These are phyloP conservation scores for Podabrus alpinus DNA, from an alignment of 2,888 invertebrate genomes.

Conservation along the genomic window DNA sequence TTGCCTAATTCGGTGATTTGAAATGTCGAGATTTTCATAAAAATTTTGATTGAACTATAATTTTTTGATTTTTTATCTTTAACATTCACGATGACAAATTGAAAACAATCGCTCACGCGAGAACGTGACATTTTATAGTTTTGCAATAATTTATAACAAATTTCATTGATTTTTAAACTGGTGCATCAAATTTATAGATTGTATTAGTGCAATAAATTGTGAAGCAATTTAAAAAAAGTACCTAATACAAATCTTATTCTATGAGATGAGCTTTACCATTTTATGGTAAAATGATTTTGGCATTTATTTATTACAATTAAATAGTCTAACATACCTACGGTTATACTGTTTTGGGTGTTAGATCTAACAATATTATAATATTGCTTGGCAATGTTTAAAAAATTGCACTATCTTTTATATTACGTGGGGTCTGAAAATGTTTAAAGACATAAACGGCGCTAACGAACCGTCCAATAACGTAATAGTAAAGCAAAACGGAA, in stretches of 20 bases:
- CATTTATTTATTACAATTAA: conserved; percentile 6
- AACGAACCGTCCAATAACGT: too few species aligned
- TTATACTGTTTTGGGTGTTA: conserved; percentile 7
- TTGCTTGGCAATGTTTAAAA: conserved; percentile 8
- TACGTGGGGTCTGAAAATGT: background rate
- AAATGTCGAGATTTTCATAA: background rate
- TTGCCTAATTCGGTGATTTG: background rate
- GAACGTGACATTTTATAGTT: background rate
- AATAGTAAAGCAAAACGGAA: too few species aligned
- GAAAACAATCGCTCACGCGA: background rate
- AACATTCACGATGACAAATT: background rate
- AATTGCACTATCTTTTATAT: conserved; percentile 13
- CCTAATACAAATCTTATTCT: background rate
- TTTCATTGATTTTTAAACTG: background rate
- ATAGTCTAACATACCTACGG: background rate
- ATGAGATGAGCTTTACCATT: background rate
- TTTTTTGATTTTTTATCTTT: background rate
- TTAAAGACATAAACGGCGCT: background rate
- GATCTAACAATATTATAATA: background rate
- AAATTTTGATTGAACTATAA: background rate
- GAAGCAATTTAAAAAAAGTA: background rate
- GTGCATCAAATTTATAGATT: background rate
- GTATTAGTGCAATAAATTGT: background rate
- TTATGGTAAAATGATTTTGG: background rate
- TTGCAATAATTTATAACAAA: background rate